These are phyloP conservation scores for Ataeniobius toweri DNA, from an alignment of 2,797 vertebrate species.

Conservation along the genomic window DNA sequence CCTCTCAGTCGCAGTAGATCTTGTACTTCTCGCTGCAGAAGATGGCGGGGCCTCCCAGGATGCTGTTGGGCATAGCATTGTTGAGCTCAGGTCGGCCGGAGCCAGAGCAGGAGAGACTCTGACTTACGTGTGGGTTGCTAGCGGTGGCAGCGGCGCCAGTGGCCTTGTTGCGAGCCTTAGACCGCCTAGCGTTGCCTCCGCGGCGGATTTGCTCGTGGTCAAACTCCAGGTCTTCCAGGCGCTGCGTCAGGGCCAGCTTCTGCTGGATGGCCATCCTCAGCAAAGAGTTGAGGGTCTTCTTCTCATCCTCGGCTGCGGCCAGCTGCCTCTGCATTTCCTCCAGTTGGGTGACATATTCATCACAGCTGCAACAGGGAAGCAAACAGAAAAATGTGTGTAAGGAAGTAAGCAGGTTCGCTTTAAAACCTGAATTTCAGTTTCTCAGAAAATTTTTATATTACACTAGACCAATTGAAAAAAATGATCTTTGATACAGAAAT, in stretches of 20 bases:
- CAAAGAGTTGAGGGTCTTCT: conserved; percentile 98
- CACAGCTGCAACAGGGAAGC: conserved; percentile 82
- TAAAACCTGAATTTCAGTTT: not conserved
- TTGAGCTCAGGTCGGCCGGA: conserved; percentile 81
- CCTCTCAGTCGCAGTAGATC: conserved; percentile 96
- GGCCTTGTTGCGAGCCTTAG: conserved; percentile 80
- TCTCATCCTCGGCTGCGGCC: conserved; percentile 95
- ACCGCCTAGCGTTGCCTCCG: conserved; percentile 76
- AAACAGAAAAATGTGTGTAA: not conserved
- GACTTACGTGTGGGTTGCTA: conserved; percentile 90
- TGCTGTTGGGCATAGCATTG: conserved; percentile 78
- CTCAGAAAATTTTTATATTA: no score
- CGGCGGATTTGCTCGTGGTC: conserved; percentile 93
- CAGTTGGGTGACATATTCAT: conserved; percentile 96
- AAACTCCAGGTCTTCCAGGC: conserved; percentile 95
- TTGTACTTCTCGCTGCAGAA: conserved; percentile 98
- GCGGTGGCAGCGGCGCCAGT: conserved; percentile 51
- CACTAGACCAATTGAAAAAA: no score
- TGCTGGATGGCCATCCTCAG: conserved; percentile 99
- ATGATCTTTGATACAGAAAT: not conserved
- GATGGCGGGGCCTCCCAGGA: conserved; percentile 79
- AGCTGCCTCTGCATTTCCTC: conserved; percentile 99
- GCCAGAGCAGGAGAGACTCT: conserved; percentile 83
- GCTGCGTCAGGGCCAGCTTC: conserved; percentile 97
- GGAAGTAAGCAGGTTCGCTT: not conserved